Evolutionary conservation across 2,888 invertebrate species (phyloP).

Genomic region (Steinernema hermaphroditum): DNA sequence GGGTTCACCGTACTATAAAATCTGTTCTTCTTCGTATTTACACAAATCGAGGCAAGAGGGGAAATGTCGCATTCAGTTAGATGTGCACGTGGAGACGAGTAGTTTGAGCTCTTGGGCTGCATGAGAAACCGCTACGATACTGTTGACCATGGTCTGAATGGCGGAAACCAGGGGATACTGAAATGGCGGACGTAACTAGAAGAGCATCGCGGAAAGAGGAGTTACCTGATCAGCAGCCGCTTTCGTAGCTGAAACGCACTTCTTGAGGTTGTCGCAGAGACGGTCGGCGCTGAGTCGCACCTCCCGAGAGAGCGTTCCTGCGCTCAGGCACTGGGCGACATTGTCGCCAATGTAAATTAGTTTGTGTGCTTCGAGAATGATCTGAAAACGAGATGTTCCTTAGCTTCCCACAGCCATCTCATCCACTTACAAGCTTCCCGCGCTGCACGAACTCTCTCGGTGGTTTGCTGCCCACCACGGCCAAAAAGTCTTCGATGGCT

Average conservation of each 20-base stretch:
- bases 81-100: conserved; percentile 61
- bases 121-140: conserved; percentile 82
- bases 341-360: conserved; percentile 77
- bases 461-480: conserved; percentile 83
- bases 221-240: conserved; percentile 79
- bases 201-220: not conserved
- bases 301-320: conserved; percentile 33
- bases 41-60: not conserved
- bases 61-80: conserved; percentile 10
- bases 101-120: conserved; percentile 79
- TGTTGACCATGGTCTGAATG: conserved; percentile 90
- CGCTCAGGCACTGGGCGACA: conserved; percentile 73
- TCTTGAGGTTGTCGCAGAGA: conserved; percentile 79
- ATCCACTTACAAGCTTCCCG: conserved; percentile 90
- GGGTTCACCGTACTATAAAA: conserved; percentile 10
- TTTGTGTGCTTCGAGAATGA: conserved; percentile 30
- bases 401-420: no score
- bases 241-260: conserved; percentile 84
- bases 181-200: not conserved
- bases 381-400: not conserved
- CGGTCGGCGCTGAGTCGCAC: conserved; percentile 44
- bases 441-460: conserved; percentile 88
- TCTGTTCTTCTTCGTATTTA: conserved; percentile 3
- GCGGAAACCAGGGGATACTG: conserved; percentile 83
- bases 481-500: conserved; percentile 87